phyloP scores from a whole-genome alignment of 1,140 invertebrate species.

The Dolichoris vasculosae region DNA sequence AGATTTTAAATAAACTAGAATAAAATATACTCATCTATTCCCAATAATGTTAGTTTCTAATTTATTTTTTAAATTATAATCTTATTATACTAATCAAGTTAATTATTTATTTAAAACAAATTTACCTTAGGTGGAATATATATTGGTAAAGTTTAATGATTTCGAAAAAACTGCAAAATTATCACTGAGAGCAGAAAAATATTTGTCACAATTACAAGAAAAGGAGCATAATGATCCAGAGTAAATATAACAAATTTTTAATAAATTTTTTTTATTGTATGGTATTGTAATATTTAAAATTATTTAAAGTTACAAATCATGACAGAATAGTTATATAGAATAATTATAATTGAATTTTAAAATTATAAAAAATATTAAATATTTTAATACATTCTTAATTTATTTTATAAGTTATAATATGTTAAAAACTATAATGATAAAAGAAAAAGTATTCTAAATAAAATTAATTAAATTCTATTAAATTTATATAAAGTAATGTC shows the following conservation, averaged over 20 bases:
- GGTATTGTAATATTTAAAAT: neutral
- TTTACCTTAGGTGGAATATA: conserved; percentile 88
- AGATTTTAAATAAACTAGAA: no score
- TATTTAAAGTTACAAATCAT: neutral
- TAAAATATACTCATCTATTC: no score
- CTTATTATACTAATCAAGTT: neutral
- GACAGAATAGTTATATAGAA: no score
- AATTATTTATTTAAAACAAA: neutral
- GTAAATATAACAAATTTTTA: conserved; percentile 74
- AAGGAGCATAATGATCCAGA: conserved; percentile 86
- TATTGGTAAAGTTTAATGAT: conserved; percentile 96
- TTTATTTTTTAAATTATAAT: neutral
- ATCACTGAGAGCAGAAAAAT: conserved; percentile 85
- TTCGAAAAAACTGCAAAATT: conserved; percentile 88
- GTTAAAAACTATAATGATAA: neutral
- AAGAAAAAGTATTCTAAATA: neutral
- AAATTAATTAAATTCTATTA: neutral
- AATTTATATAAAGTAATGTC: conserved; percentile 76
- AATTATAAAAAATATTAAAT: neutral
- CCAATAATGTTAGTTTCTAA: no score
- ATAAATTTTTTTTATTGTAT: neutral
- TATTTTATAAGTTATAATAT: neutral
- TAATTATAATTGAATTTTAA: neutral
- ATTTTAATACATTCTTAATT: neutral
- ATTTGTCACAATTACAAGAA: conserved; percentile 88